A percentile compares a stretch with the other conserved stretches of the same genome.
These are phyloP conservation scores for Dipodomys ordii DNA, from an alignment of 2,113 vertebrate species.

Conservation along the genomic window DNA sequence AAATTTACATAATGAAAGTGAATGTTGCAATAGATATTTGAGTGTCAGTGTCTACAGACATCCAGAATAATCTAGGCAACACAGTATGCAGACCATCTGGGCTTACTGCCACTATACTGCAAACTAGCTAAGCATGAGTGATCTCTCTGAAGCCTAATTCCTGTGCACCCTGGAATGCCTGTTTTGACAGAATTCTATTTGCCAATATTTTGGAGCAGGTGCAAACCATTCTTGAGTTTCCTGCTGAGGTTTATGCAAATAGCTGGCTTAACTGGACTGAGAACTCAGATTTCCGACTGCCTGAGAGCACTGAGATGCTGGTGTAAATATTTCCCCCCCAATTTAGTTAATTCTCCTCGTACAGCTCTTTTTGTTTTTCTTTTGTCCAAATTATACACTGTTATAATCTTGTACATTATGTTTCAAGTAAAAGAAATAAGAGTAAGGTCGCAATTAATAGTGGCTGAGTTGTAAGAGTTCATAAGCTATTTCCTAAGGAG, in stretches of 20 bases:
- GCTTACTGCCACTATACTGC: constrained; percentile 29
- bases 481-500: neutral
- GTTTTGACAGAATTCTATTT: constrained; percentile 53
- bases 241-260: constrained; percentile 63
- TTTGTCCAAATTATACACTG: neutral
- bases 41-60: constrained; percentile 19
- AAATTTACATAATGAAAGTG: constrained; percentile 27
- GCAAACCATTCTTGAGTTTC: constrained; percentile 55
- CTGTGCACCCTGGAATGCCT: constrained; percentile 14
- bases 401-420: constrained; percentile 7
- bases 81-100: constrained; percentile 56
- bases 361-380: neutral
- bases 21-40: constrained; percentile 26
- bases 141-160: constrained; percentile 56
- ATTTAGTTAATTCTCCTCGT: constrained; percentile 30
- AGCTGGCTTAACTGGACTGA: constrained; percentile 36
- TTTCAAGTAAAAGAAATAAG: constrained; percentile 36
- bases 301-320: neutral
- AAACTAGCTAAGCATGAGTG: constrained; percentile 42
- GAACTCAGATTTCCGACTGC: neutral
- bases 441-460: constrained; percentile 6
- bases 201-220: constrained; percentile 56
- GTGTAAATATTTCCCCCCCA: neutral
- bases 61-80: neutral
- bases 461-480: neutral